These are phyloP conservation scores for Cuculus canorus DNA, from an alignment of 2,797 vertebrate species.

Conservation along the genomic window DNA sequence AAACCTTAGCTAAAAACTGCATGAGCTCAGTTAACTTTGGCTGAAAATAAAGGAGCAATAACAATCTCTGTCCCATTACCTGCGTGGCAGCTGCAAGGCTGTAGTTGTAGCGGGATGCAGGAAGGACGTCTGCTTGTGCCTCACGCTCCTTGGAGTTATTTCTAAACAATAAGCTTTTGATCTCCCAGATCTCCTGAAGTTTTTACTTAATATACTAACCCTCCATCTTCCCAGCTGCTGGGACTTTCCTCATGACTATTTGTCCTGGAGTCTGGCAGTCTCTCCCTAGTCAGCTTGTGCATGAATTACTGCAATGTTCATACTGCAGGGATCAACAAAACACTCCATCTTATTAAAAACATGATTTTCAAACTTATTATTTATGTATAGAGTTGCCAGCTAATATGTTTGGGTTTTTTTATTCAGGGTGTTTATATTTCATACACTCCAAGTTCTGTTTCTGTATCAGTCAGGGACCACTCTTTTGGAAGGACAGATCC, in stretches of 20 bases:
- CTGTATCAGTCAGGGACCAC: not conserved
- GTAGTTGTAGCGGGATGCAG: not conserved
- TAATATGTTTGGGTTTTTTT: not conserved
- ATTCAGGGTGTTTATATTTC: not conserved
- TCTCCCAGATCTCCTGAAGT: not conserved
- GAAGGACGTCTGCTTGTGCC: not conserved
- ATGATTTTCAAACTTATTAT: slow-evolving; percentile 30
- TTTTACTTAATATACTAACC: not conserved
- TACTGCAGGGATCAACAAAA: slow-evolving; percentile 33
- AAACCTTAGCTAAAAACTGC: not conserved
- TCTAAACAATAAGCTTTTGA: not conserved
- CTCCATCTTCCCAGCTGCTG: not conserved
- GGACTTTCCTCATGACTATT: not conserved
- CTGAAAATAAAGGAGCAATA: not conserved
- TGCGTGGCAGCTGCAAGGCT: not conserved
- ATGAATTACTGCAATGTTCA: slow-evolving; percentile 30
- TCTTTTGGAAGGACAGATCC: not conserved
- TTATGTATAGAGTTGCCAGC: slow-evolving; percentile 15
- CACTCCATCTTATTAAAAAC: slow-evolving; percentile 31
- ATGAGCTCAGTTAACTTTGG: not conserved
- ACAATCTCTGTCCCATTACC: not conserved
- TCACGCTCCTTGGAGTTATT: not conserved
- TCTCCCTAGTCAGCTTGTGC: not conserved
- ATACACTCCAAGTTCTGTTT: not conserved
- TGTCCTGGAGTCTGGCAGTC: slow-evolving; percentile 13